Base-by-base conservation (phyloP, 1,140 invertebrate species). In the Drosophila erecta region DNA sequence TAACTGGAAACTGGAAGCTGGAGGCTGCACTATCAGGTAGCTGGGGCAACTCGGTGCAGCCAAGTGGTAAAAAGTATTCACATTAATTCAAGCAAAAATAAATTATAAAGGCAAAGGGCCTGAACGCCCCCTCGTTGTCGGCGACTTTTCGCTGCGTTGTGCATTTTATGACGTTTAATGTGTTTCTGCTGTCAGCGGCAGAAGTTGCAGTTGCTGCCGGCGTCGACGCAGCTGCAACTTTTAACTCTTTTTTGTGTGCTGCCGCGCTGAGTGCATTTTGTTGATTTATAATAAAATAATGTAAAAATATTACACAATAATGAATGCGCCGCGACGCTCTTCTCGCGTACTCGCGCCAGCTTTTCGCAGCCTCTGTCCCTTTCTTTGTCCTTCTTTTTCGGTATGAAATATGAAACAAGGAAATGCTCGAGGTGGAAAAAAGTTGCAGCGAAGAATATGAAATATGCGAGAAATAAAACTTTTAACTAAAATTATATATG, bases 201-300 rank as follows among this genome's bases (percentile, higher is more conserved):
- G 83, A 81, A 81, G 83, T 73, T 70, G 72, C 58, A 56, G 62
- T 40, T 35, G 59, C 41, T 51, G 74, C 43, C 51, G 40, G 33
- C 62, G 79, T 53, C 57, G 57, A 17, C 74, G 74, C 47, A 66
- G 73, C 61, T 81, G 81, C 81, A 86, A 87, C 61, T 69, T 86
- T 33, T 50, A 50, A 50, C 27, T 33, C 17, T 6, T 41, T 44
- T 76, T 10, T 62, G 44, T 69, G 43, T 57, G 50, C 72, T 56
- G 73, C 59, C 55, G 74, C 76, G 76, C 69, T 78, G 85, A 90
- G 85, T 90, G 85, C 85, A 90, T 90, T 90, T 90, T 85, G 86
- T 90, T 90, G 85, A 90, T 90, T 90, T 90, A 90, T 90, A 90
- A 90, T 90, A 90, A 90, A 90, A 90, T 90, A 90, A 90, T 90